phyloP scores from a whole-genome alignment of 2,797 vertebrate species.

The Percopsis omiscomaycus region DNA sequence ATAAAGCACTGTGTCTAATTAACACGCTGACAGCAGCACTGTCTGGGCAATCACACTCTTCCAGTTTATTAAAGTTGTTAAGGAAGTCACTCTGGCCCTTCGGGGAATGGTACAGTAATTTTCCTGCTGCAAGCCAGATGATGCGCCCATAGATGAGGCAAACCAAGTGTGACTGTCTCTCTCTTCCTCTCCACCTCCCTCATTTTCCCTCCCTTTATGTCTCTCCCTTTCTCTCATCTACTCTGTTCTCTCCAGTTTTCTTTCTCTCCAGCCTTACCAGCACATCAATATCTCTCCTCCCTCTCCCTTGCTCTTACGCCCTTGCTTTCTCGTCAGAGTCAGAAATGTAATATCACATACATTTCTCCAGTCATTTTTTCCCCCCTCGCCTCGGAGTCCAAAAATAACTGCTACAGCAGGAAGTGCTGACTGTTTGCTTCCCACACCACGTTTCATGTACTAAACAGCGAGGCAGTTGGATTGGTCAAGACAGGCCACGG shows the following conservation, averaged over 20 bases:
- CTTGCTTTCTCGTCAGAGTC: slow-evolving; percentile 37
- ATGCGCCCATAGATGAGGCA: slow-evolving; percentile 67
- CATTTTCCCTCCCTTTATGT: slow-evolving; percentile 26
- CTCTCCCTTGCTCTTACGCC: slow-evolving; percentile 24
- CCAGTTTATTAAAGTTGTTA: slow-evolving; percentile 79
- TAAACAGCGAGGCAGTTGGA: slow-evolving; percentile 64
- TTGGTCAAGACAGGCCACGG: slow-evolving; percentile 65
- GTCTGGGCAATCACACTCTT: slow-evolving; percentile 76
- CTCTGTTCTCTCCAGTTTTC: slow-evolving; percentile 8
- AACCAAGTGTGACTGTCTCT: slow-evolving; percentile 67
- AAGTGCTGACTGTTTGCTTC: slow-evolving; percentile 69
- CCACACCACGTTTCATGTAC: slow-evolving; percentile 42
- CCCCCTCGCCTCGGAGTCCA: slow-evolving; percentile 33
- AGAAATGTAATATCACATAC: slow-evolving; percentile 72
- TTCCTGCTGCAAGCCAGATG: slow-evolving; percentile 68
- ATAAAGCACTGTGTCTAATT: slow-evolving; percentile 80
- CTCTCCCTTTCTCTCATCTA: slow-evolving; percentile 12
- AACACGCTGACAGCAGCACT: slow-evolving; percentile 76
- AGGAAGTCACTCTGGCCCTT: slow-evolving; percentile 73
- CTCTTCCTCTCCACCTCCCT: slow-evolving; percentile 35
- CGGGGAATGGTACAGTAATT: slow-evolving; percentile 70
- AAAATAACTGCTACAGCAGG: slow-evolving; percentile 69
- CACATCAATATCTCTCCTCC: slow-evolving; percentile 33
- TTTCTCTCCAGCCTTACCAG: slow-evolving; percentile 22
- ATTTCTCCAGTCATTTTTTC: slow-evolving; percentile 37